A percentile compares a stretch with the other conserved stretches of the same genome.
Evolutionary conservation across 2,797 vertebrate species (phyloP).

Genomic region (Acanthopagrus latus): DNA sequence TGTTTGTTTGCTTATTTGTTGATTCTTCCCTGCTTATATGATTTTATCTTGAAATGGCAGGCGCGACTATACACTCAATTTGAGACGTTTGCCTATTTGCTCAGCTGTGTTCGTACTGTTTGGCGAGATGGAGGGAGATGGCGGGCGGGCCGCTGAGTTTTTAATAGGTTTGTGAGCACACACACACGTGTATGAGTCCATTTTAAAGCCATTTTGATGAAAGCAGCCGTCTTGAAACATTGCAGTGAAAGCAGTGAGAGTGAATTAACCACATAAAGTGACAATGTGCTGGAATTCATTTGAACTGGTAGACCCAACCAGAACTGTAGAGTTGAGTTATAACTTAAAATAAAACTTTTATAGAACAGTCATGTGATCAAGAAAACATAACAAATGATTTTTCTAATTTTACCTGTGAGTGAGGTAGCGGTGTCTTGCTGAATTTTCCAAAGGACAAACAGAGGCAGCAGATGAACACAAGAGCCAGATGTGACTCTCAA

Average conservation of each 20-base stretch:
- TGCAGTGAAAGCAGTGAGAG: background rate
- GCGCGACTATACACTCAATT: too few species aligned
- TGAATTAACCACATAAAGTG: background rate
- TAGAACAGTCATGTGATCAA: background rate
- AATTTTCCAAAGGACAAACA: constrained; percentile 4
- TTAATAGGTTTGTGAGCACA: too few species aligned
- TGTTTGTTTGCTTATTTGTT: too few species aligned
- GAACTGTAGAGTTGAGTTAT: background rate
- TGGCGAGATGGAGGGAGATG: too few species aligned
- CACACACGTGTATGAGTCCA: too few species aligned
- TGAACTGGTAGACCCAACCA: background rate
- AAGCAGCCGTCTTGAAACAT: background rate
- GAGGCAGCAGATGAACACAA: background rate
- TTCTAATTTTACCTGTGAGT: background rate
- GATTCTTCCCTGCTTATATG: too few species aligned
- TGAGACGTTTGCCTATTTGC: too few species aligned
- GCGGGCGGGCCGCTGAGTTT: too few species aligned
- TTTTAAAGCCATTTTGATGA: too few species aligned
- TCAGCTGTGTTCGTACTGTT: too few species aligned
- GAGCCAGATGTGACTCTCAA: background rate
- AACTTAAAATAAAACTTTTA: too few species aligned
- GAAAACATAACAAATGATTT: background rate
- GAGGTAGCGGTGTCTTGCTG: background rate
- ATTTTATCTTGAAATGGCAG: too few species aligned
- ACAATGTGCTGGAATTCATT: background rate